Conservation (phyloP, 2,888 invertebrate species). For the Drosophila quinaria region DNA sequence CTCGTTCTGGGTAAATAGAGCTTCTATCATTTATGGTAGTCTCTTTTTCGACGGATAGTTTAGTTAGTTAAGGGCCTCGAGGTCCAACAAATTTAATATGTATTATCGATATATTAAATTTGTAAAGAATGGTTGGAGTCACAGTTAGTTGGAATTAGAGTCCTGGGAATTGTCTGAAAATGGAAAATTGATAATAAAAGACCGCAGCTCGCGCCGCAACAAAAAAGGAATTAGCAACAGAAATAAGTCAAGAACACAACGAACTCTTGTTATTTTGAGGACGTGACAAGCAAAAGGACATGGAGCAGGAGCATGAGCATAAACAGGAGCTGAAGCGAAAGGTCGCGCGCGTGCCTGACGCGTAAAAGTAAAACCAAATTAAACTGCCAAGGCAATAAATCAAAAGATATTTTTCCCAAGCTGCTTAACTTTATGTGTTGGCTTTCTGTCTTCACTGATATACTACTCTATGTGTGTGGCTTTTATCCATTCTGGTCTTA, state of each 20-base stretch:
- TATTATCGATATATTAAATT: constrained; percentile 24
- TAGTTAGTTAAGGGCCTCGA: background rate
- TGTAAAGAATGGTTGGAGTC: constrained; percentile 37
- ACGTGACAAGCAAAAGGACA: constrained; percentile 62
- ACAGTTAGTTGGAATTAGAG: constrained; percentile 28
- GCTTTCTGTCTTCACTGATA: constrained; percentile 22
- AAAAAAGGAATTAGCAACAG: constrained; percentile 50
- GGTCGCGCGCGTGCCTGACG: constrained; percentile 44
- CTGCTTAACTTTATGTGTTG: constrained; percentile 40
- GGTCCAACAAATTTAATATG: constrained; percentile 21
- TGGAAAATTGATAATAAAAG: constrained; percentile 39
- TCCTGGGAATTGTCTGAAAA: constrained; percentile 19
- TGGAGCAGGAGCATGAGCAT: too few relatives aligned
- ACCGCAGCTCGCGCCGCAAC: constrained; percentile 23
- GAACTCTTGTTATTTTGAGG: constrained; percentile 47
- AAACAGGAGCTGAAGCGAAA: background rate
- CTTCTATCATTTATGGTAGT: too few relatives aligned
- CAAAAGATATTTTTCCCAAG: constrained; percentile 58
- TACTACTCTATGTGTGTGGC: constrained; percentile 8
- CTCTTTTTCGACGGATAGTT: too few relatives aligned
- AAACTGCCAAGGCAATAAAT: constrained; percentile 73
- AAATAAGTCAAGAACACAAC: constrained; percentile 58
- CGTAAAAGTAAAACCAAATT: constrained; percentile 65
- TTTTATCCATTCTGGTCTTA: background rate
- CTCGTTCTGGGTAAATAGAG: too few relatives aligned